Evolutionary conservation across 2,797 vertebrate genomes (phyloP).

Genomic region (Merluccius polli): DNA sequence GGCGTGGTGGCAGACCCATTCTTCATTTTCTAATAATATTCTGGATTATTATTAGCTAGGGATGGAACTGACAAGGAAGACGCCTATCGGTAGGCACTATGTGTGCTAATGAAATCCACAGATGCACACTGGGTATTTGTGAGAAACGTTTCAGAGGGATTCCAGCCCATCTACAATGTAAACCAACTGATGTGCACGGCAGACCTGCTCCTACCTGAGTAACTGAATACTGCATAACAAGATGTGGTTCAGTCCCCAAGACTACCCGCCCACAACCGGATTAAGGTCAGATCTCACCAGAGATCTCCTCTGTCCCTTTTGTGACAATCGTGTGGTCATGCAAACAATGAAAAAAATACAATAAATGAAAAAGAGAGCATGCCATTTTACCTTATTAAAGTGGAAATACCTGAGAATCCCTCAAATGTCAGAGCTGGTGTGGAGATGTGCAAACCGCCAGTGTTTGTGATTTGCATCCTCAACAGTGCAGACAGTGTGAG

Average conservation of each 20-base stretch:
- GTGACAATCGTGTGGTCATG: neutral
- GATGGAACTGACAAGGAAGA: constrained; percentile 57
- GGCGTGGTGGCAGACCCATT: constrained; percentile 62
- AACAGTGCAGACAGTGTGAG: neutral
- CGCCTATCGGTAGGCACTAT: constrained; percentile 51
- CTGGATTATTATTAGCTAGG: constrained; percentile 69
- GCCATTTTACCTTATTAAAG: neutral
- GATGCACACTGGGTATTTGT: constrained; percentile 39
- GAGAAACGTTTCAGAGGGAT: constrained; percentile 36
- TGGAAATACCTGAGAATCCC: neutral
- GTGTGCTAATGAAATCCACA: constrained; percentile 63
- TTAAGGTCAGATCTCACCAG: neutral
- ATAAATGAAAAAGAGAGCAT: neutral
- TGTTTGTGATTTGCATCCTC: neutral
- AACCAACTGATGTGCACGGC: neutral
- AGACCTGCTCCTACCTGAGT: neutral
- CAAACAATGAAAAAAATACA: neutral
- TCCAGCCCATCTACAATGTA: constrained; percentile 21
- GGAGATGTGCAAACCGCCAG: neutral
- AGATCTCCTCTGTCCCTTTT: neutral
- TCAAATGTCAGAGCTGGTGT: neutral
- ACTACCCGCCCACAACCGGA: neutral
- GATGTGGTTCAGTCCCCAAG: neutral
- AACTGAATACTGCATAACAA: neutral
- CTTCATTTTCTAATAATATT: constrained; percentile 67